These are phyloP conservation scores for Andrena trimmerana DNA, from an alignment of 2,888 invertebrate genomes.

Conservation along the genomic window DNA sequence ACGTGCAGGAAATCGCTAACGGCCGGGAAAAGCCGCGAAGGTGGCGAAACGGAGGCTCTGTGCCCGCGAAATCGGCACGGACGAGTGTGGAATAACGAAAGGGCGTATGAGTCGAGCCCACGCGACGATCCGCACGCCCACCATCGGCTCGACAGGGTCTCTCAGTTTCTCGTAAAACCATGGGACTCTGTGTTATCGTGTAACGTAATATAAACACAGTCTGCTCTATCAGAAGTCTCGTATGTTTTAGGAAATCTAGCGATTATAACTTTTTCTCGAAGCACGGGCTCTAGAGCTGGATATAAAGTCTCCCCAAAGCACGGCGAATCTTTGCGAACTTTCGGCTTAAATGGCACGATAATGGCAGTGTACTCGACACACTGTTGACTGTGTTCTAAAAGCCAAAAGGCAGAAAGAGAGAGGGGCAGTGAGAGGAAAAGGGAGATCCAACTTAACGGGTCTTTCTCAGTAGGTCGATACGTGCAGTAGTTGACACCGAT, in stretches of 20 bases:
- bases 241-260: neutral
- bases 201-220: neutral
- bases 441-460: conserved; percentile 82
- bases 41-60: conserved; percentile 26
- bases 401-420: conserved; percentile 49
- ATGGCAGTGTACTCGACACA: conserved; percentile 23
- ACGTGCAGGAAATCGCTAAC: conserved; percentile 56
- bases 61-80: conserved; percentile 56
- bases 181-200: neutral
- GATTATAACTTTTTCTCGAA: neutral
- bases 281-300: too few relatives aligned
- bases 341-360: conserved; percentile 12
- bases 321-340: neutral
- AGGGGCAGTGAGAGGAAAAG: conserved; percentile 50
- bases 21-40: conserved; percentile 46
- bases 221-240: neutral
- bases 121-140: conserved; percentile 44
- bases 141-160: conserved; percentile 13
- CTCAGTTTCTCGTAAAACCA: conserved; percentile 9
- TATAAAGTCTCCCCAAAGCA: neutral
- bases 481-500: conserved; percentile 81
- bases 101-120: conserved; percentile 65
- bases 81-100: conserved; percentile 68
- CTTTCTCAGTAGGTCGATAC: conserved; percentile 84
- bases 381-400: conserved; percentile 47